Conservation (phyloP, 1,140 invertebrate species). For the Orius insidiosus region DNA sequence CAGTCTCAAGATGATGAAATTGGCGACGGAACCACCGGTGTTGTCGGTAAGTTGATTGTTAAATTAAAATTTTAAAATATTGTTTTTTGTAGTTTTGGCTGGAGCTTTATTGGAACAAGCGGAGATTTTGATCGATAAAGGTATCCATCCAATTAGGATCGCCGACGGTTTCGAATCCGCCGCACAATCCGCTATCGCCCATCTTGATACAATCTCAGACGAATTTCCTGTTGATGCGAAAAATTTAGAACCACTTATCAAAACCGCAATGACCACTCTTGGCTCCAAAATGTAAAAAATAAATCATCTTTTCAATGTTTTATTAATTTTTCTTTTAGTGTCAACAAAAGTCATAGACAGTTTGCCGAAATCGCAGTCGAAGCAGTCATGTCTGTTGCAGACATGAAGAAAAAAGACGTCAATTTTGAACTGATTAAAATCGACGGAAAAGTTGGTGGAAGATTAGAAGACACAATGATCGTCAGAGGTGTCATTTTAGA, state of each 20-base stretch:
- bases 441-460: slow-evolving; percentile 93
- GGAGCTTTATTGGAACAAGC: slow-evolving; percentile 93
- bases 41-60: slow-evolving; percentile 54
- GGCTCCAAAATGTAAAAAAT: slow-evolving; percentile 92
- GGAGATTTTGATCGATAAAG: slow-evolving; percentile 78
- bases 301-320: no score
- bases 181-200: slow-evolving; percentile 70
- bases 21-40: slow-evolving; percentile 98
- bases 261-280: slow-evolving; percentile 94
- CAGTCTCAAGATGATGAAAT: slow-evolving; percentile 99
- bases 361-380: slow-evolving; percentile 99
- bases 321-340: no score
- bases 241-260: slow-evolving; percentile 75
- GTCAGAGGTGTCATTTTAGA: slow-evolving; percentile 95
- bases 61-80: slow-evolving; percentile 10
- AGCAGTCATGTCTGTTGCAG: slow-evolving; percentile 84
- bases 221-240: slow-evolving; percentile 68
- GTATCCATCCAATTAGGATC: slow-evolving; percentile 97
- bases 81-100: slow-evolving; percentile 42
- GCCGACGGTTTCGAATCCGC: slow-evolving; percentile 98
- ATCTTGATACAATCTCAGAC: slow-evolving; percentile 78
- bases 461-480: slow-evolving; percentile 90
- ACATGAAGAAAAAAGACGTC: slow-evolving; percentile 85
- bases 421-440: slow-evolving; percentile 99
- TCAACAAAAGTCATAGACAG: slow-evolving; percentile 79